A percentile compares a stretch with the other conserved stretches of the same genome.
These are phyloP conservation scores for Danionella cerebrum DNA, from an alignment of 2,113 vertebrate species.

Conservation along the genomic window DNA sequence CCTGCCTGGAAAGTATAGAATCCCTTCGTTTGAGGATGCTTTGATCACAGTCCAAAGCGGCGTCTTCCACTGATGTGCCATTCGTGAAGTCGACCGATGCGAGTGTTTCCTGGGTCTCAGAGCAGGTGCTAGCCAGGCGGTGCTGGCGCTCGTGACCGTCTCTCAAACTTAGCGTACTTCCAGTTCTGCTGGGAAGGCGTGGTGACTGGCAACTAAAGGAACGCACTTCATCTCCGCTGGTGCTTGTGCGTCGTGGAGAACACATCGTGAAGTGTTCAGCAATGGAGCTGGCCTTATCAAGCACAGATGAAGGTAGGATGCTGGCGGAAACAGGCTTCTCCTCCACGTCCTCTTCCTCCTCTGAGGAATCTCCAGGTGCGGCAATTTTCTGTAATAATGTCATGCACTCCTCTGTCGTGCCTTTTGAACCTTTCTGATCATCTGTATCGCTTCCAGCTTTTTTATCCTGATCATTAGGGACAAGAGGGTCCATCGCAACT, in stretches of 20 bases:
- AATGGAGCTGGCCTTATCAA: constrained; percentile 80
- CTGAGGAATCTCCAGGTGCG: constrained; percentile 77
- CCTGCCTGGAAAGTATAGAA: constrained; percentile 70
- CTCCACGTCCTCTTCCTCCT: constrained; percentile 60
- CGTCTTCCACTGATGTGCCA: constrained; percentile 45
- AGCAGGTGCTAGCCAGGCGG: constrained; percentile 18
- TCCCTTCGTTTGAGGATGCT: constrained; percentile 56
- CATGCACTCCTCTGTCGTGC: not conserved
- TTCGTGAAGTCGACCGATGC: constrained; percentile 16
- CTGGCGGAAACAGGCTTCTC: constrained; percentile 46
- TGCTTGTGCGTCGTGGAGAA: constrained; percentile 64
- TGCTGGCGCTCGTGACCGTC: constrained; percentile 48
- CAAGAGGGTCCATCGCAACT: not conserved
- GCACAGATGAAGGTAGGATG: constrained; percentile 82
- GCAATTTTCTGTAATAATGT: constrained; percentile 62
- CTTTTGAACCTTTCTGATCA: constrained; percentile 3
- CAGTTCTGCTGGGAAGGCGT: constrained; percentile 55
- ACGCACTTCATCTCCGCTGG: constrained; percentile 57
- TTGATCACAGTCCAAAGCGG: constrained; percentile 41
- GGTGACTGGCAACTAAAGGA: constrained; percentile 54
- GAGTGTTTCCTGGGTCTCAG: constrained; percentile 33
- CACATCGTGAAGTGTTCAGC: constrained; percentile 71
- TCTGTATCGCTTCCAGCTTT: constrained; percentile 8
- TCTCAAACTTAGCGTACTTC: constrained; percentile 64
- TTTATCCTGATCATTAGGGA: constrained; percentile 16